Conservation (phyloP, 2,797 vertebrate species). For the Xenops minutus region DNA sequence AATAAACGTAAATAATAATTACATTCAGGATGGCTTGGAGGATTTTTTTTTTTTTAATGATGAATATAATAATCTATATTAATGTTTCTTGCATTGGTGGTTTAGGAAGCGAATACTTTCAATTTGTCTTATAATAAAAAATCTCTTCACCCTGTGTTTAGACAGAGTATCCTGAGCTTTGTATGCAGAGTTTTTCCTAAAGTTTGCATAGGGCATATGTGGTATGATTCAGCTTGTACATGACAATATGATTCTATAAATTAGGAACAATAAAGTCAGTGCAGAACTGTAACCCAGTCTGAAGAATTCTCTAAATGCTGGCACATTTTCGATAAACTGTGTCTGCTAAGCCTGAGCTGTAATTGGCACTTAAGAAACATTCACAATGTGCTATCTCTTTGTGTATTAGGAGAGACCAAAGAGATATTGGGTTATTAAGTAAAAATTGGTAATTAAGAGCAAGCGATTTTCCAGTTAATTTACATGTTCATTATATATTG, state of each 20-base stretch:
- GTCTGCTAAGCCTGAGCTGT: slow-evolving; percentile 34
- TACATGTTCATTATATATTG: slow-evolving; percentile 61
- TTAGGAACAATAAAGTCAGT: not conserved
- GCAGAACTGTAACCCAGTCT: not conserved
- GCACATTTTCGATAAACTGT: not conserved
- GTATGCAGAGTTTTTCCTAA: not conserved
- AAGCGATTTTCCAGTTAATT: slow-evolving; percentile 68
- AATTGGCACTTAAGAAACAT: slow-evolving; percentile 64
- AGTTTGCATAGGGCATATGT: not conserved
- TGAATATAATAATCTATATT: not conserved
- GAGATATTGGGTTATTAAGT: slow-evolving; percentile 61
- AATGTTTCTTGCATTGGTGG: not conserved
- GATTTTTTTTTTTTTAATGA: not conserved
- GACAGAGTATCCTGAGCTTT: not conserved
- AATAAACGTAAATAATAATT: slow-evolving; percentile 8
- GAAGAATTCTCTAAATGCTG: not conserved
- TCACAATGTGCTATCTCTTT: slow-evolving; percentile 26
- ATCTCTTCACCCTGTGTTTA: not conserved
- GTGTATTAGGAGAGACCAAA: slow-evolving; percentile 46
- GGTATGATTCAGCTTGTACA: not conserved
- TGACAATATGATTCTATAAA: not conserved
- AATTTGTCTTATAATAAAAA: not conserved
- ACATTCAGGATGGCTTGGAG: not conserved
- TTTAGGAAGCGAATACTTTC: not conserved
- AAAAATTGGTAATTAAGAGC: slow-evolving; percentile 68